phyloP scores from a whole-genome alignment of 2,797 vertebrate species.

The Philypnodon macrostomus region DNA sequence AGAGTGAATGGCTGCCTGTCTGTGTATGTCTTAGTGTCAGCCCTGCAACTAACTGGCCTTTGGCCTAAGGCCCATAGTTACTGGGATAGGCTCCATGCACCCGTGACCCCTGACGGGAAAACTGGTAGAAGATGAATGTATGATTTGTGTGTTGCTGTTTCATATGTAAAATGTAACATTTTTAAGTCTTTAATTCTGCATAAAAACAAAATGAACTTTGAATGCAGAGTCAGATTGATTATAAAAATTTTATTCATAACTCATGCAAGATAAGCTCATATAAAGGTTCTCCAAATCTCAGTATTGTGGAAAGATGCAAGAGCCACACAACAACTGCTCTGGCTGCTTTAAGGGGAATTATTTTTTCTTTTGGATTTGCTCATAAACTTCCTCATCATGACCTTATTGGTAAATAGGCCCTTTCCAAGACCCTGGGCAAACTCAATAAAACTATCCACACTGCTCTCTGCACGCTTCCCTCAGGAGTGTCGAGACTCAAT shows the following conservation, averaged over 20 bases:
- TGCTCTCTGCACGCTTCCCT: slow-evolving; percentile 41
- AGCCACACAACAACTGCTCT: slow-evolving; percentile 33
- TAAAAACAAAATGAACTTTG: slow-evolving; percentile 14
- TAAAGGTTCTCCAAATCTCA: slow-evolving; percentile 46
- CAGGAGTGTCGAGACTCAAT: slow-evolving; percentile 44
- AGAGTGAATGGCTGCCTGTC: too few species aligned
- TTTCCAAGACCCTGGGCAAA: slow-evolving; percentile 70
- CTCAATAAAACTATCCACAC: slow-evolving; percentile 74
- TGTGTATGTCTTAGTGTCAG: too few species aligned
- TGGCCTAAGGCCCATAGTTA: too few species aligned
- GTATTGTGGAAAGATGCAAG: slow-evolving; percentile 27
- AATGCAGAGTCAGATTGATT: slow-evolving; percentile 25
- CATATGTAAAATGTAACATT: not conserved
- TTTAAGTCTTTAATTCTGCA: slow-evolving; percentile 16
- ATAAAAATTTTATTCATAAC: slow-evolving; percentile 50
- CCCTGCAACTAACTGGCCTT: too few species aligned
- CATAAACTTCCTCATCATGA: slow-evolving; percentile 63
- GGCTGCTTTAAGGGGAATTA: slow-evolving; percentile 41
- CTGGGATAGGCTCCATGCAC: too few species aligned
- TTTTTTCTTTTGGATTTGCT: slow-evolving; percentile 66
- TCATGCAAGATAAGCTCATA: slow-evolving; percentile 52
- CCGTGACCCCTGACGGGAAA: too few species aligned
- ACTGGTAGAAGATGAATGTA: too few species aligned
- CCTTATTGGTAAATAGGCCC: slow-evolving; percentile 68
- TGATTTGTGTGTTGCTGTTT: not conserved